These are phyloP conservation scores for Saccopteryx leptura DNA, from an alignment of 2,113 vertebrate species.

Conservation along the genomic window DNA sequence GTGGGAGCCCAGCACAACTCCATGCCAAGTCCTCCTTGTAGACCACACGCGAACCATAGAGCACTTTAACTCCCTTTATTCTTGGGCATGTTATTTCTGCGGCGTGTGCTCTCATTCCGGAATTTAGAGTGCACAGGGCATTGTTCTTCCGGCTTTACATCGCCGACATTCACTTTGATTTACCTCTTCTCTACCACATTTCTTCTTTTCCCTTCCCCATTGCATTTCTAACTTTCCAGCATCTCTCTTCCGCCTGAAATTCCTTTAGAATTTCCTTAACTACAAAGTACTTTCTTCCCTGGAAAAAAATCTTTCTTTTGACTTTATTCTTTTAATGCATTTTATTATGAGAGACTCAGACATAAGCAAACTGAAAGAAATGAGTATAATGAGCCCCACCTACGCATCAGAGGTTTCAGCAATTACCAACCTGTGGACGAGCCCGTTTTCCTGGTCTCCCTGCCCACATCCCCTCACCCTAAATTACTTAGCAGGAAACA, in stretches of 20 bases:
- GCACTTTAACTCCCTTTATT: not conserved
- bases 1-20: not conserved
- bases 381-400: not conserved
- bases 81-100: not conserved
- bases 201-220: not conserved
- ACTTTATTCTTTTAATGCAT: slow-evolving; percentile 3
- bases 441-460: not conserved
- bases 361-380: slow-evolving; percentile 19
- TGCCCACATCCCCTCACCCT: not conserved
- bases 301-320: not conserved
- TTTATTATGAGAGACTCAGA: not conserved
- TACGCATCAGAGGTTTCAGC: not conserved
- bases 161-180: not conserved
- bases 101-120: not conserved
- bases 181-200: not conserved
- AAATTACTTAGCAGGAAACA: not conserved
- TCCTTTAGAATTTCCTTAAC: not conserved
- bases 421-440: not conserved
- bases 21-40: not conserved
- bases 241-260: not conserved
- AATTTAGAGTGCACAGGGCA: not conserved
- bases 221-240: not conserved
- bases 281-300: not conserved
- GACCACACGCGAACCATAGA: not conserved
- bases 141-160: not conserved